Base-by-base conservation (phyloP, 2,888 invertebrate genomes). In the Sympetrum striolatum region DNA sequence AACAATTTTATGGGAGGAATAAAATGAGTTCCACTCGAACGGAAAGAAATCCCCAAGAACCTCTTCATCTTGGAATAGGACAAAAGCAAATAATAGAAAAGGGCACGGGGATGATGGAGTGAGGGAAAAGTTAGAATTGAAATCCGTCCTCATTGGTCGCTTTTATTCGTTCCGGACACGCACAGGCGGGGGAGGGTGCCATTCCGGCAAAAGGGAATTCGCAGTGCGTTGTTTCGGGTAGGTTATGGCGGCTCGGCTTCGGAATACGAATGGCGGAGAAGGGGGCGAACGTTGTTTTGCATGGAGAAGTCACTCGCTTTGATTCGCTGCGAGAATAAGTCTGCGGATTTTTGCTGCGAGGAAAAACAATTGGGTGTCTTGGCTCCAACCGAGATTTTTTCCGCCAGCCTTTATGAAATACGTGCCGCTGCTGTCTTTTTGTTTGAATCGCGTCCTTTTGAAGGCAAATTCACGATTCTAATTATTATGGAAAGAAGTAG, bases 141-240 rank as follows among this genome's bases (percentile, higher is more conserved):
- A 73, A 73, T 73, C 25, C 22, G 73, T 73, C 31, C 31, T 73
- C 73, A 73, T 73, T 73, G 73, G 73, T 25, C 12, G 25, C 8
- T 25, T 31, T 73, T 73, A 73, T 73, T 73, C 73, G 73, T 73
- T 31, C 73, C 73, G 25, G 73, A 73, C 73, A 73, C 73, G 73
- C 73, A 73, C 73, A 31, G 31, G 73, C 25, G 39, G 60, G 18
- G n/a, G 86, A 22, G 86, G 86, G 86, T 37, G 86, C 86, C 86
- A 86, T 86, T 86, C 39, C 58, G 60, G 86, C 86, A 35, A 35
- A 39, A 86, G 86, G 86, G 86, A 86, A 86, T 86, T 86, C 86
- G 58, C 35, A 60, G 86, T 60, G 86, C 60, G 86, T 86, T 86
- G 86, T 86, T 86, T 86, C 86, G 86, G 86, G 86, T 86, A 86